Conservation (phyloP, 1,140 invertebrate species). For the Laodelphax striatellus region DNA sequence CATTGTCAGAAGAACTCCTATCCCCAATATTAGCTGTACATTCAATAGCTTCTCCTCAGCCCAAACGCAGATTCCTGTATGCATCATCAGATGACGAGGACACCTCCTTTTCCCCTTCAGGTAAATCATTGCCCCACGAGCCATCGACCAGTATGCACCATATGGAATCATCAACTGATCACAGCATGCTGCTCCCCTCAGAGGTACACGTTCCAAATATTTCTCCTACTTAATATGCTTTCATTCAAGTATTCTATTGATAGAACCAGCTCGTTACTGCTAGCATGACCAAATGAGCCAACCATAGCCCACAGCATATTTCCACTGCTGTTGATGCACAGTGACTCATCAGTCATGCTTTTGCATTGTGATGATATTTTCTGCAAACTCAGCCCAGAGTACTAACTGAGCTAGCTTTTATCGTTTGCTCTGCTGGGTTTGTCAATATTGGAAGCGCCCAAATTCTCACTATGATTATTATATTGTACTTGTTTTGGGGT, state of each 20-base stretch:
- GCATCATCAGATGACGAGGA: slow-evolving; percentile 30
- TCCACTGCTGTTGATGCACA: no score
- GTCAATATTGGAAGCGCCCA: no score
- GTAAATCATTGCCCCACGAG: slow-evolving; percentile 7
- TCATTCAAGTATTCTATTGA: not conserved
- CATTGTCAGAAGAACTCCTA: slow-evolving; percentile 21
- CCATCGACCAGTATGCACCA: slow-evolving; percentile 3
- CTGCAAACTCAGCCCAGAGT: no score
- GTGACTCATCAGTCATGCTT: no score
- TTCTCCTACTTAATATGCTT: not conserved
- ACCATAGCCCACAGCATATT: no score
- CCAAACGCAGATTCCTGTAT: slow-evolving; percentile 28
- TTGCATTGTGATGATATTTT: no score
- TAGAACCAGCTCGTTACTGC: not conserved
- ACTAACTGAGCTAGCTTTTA: no score
- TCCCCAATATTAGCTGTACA: slow-evolving; percentile 33
- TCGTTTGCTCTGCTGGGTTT: no score
- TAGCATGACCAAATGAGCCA: no score
- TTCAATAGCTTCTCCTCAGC: slow-evolving; percentile 27
- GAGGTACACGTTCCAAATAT: slow-evolving; percentile 15
- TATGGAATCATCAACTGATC: slow-evolving; percentile 16
- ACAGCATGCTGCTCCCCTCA: slow-evolving; percentile 19
- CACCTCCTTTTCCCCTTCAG: slow-evolving; percentile 17
- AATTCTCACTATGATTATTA: no score
- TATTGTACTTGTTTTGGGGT: no score